Percentiles rank a stretch among this genome's conserved stretches.
Conservation (phyloP, 2,888 invertebrate species). For the Drosophila mulleri region DNA sequence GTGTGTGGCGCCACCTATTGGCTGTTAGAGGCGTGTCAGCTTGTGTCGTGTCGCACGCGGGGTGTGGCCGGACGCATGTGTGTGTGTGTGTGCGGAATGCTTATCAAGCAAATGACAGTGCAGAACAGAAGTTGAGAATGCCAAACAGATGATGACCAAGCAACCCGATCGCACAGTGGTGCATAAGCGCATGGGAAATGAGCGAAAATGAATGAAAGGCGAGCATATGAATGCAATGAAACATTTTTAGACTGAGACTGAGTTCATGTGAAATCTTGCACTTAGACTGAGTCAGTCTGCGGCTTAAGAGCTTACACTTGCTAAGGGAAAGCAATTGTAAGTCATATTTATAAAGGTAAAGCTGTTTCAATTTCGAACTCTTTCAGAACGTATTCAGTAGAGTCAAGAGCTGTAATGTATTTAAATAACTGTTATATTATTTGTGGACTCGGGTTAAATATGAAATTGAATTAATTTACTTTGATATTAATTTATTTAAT, state of each 20-base stretch:
- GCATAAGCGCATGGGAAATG: not conserved
- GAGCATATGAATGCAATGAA: not conserved
- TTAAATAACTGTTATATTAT: too few species aligned
- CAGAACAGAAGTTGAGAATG: constrained; percentile 63
- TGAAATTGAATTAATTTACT: too few species aligned
- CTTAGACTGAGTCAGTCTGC: not conserved
- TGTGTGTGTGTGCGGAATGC: constrained; percentile 44
- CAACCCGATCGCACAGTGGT: constrained; percentile 65
- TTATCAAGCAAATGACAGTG: constrained; percentile 78
- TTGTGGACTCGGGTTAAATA: too few species aligned
- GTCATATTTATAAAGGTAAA: too few species aligned
- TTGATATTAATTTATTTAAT: too few species aligned
- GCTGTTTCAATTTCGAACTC: not conserved
- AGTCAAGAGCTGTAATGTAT: too few species aligned
- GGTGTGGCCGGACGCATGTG: constrained; percentile 31
- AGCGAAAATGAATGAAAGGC: not conserved
- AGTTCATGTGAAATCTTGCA: not conserved
- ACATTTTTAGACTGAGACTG: not conserved
- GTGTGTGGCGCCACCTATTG: constrained; percentile 12
- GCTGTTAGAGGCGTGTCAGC: constrained; percentile 57
- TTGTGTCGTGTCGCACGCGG: constrained; percentile 55
- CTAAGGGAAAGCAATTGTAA: too few species aligned
- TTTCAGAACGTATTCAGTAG: too few species aligned
- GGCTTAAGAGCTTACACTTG: not conserved
- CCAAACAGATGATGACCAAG: constrained; percentile 75